phyloP scores from a whole-genome alignment of 2,797 vertebrate genomes.

The Tokudaia muenninki region DNA sequence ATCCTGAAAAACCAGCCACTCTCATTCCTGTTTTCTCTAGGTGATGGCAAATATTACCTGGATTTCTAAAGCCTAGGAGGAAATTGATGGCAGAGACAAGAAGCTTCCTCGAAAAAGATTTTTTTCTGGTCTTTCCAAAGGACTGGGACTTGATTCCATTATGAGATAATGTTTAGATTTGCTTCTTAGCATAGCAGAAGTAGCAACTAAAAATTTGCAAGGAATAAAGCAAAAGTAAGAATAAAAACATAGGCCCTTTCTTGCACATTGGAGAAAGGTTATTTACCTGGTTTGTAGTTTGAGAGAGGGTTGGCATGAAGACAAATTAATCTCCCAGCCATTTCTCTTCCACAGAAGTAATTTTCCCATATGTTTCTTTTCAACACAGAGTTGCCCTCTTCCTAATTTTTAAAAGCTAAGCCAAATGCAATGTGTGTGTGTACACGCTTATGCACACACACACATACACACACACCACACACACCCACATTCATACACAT shows the following conservation, averaged over 20 bases:
- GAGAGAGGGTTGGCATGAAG: not conserved
- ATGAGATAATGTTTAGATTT: not conserved
- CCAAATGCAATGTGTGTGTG: not conserved
- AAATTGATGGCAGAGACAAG: not conserved
- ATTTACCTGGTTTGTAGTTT: not conserved
- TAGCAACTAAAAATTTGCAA: not conserved
- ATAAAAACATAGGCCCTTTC: fast-evolving
- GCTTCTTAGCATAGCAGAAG: not conserved
- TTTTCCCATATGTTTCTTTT: slow-evolving; percentile 6
- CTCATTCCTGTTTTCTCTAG: not conserved
- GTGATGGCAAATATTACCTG: not conserved
- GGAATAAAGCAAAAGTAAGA: not conserved
- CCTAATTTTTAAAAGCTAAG: not conserved
- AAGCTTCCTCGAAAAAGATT: not conserved
- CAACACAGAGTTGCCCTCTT: not conserved
- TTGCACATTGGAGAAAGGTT: too few species aligned
- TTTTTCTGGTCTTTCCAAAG: not conserved
- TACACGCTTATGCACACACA: fast-evolving
- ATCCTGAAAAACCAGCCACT: not conserved
- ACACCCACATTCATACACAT: too few species aligned
- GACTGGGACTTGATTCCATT: not conserved
- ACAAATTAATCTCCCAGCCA: not conserved
- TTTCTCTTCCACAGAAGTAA: not conserved
- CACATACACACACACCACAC: too few species aligned
- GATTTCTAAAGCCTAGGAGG: not conserved